Percentiles rank a stretch among this genome's conserved stretches.
These are phyloP conservation scores for Drosophila neonasuta DNA, from an alignment of 2,888 invertebrate species.

Conservation along the genomic window DNA sequence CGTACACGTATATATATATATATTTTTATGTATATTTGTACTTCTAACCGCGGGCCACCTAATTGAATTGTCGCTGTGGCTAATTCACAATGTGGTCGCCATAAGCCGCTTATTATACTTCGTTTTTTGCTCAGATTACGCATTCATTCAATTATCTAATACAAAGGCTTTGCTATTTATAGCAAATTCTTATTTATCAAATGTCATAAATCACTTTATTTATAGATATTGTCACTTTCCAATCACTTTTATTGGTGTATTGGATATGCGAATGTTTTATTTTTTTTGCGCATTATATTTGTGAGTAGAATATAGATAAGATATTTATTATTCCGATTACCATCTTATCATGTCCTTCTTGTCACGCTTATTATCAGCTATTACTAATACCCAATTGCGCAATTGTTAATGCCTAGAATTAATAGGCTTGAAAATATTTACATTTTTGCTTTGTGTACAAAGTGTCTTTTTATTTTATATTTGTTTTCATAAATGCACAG, in stretches of 20 bases:
- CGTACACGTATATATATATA: too few relatives aligned
- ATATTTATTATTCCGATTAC: neutral
- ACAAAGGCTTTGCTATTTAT: neutral
- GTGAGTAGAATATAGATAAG: neutral
- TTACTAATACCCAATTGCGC: neutral
- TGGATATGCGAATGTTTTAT: neutral
- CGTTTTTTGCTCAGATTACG: constrained; percentile 13
- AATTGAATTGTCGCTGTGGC: constrained; percentile 47
- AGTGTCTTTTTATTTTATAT: too few relatives aligned
- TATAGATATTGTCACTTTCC: neutral
- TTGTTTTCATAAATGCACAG: too few relatives aligned
- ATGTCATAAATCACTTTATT: constrained; percentile 6
- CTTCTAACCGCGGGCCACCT: constrained; percentile 20
- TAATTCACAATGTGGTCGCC: constrained; percentile 21
- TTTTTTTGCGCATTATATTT: neutral
- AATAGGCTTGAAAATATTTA: neutral
- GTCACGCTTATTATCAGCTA: neutral
- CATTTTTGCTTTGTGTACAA: too few relatives aligned
- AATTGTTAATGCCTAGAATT: neutral
- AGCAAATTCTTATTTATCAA: neutral
- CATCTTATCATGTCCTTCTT: neutral
- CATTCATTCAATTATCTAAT: constrained; percentile 17
- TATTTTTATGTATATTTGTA: constrained; percentile 5
- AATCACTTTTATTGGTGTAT: neutral
- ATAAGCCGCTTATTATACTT: constrained; percentile 14